These are phyloP conservation scores for Dascyllus trimaculatus DNA, from an alignment of 2,113 vertebrate genomes.

Conservation along the genomic window DNA sequence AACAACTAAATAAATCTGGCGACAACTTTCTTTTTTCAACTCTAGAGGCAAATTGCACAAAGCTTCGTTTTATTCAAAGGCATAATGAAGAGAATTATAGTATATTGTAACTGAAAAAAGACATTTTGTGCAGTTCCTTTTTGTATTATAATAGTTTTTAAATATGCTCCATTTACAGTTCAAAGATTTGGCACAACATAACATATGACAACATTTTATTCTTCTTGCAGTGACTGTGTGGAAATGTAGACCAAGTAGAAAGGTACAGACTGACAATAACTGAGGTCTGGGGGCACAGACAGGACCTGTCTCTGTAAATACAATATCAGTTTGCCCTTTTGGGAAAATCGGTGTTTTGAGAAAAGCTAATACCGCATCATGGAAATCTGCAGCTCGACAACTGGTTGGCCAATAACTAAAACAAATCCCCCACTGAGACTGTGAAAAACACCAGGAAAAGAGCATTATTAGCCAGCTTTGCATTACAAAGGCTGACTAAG, in stretches of 20 bases:
- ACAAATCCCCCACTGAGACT: neutral
- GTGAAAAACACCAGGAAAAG: neutral
- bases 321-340: neutral
- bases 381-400: neutral
- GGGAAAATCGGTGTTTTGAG: conserved; percentile 1
- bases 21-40: neutral
- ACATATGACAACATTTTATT: too few species aligned
- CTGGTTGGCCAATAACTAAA: neutral
- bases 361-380: neutral
- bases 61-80: neutral
- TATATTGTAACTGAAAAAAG: neutral
- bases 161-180: neutral
- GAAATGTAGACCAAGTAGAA: neutral
- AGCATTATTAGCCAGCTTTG: neutral
- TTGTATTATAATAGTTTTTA: neutral
- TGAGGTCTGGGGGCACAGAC: neutral
- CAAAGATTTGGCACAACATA: too few species aligned
- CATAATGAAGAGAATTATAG: neutral
- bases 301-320: neutral
- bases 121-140: neutral
- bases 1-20: too few species aligned
- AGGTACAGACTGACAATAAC: neutral
- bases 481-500: too few species aligned
- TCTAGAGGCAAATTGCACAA: neutral
- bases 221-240: neutral